These are phyloP conservation scores for Decapterus maruadsi DNA, from an alignment of 2,797 vertebrate species.

Conservation along the genomic window DNA sequence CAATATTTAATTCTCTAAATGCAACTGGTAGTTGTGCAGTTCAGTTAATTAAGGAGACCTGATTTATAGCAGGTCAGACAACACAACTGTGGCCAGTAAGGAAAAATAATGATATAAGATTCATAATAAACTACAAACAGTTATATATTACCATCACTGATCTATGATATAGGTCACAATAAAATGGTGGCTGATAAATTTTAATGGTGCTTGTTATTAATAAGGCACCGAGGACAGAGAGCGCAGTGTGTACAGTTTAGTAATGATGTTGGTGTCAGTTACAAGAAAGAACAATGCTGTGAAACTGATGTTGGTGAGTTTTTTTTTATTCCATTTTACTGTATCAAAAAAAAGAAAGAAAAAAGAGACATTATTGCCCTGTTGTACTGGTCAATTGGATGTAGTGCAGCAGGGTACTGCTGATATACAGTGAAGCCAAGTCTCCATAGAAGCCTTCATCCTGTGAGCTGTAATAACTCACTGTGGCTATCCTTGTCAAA, in stretches of 20 bases:
- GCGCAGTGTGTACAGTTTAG: slow-evolving; percentile 50
- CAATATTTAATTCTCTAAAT: slow-evolving; percentile 96
- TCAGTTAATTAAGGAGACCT: slow-evolving; percentile 88
- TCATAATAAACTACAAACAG: slow-evolving; percentile 89
- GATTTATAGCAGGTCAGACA: slow-evolving; percentile 89
- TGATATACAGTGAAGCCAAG: slow-evolving; percentile 65
- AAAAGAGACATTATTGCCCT: slow-evolving; percentile 7
- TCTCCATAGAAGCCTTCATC: slow-evolving; percentile 63
- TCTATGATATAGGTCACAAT: slow-evolving; percentile 90
- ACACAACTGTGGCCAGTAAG: slow-evolving; percentile 67
- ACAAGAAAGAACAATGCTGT: slow-evolving; percentile 45
- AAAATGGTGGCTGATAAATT: slow-evolving; percentile 93
- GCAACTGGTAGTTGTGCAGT: slow-evolving; percentile 89
- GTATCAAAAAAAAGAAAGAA: slow-evolving; percentile 4
- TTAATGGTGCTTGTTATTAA: slow-evolving; percentile 94
- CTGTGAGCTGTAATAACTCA: slow-evolving; percentile 80
- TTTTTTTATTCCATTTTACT: not conserved
- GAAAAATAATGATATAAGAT: slow-evolving; percentile 87
- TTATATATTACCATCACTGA: slow-evolving; percentile 85
- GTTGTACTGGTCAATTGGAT: slow-evolving; percentile 41
- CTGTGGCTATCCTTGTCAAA: slow-evolving; percentile 83
- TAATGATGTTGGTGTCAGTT: slow-evolving; percentile 57
- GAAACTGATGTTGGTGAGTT: slow-evolving; percentile 6
- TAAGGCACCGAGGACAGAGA: slow-evolving; percentile 80
- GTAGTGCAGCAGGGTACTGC: slow-evolving; percentile 30